These are phyloP conservation scores for Corythornis cristatus DNA, from an alignment of 2,113 vertebrate genomes.

Conservation along the genomic window DNA sequence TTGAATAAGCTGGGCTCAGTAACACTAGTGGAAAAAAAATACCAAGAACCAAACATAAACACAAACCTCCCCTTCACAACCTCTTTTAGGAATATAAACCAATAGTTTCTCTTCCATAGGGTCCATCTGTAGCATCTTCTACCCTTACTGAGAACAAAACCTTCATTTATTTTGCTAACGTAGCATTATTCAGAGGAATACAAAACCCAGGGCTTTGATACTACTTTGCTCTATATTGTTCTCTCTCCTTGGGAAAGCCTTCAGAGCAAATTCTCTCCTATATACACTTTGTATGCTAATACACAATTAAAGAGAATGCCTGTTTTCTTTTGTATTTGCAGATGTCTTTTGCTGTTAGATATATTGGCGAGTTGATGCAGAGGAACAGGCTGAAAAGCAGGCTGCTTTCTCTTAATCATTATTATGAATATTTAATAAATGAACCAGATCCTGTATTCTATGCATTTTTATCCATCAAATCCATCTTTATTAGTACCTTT, in stretches of 20 bases:
- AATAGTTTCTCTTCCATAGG: neutral
- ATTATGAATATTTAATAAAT: slow-evolving; percentile 53
- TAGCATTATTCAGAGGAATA: neutral
- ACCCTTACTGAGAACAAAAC: neutral
- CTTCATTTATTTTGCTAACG: neutral
- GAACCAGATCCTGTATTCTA: neutral
- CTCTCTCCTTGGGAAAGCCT: neutral
- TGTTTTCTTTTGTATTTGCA: neutral
- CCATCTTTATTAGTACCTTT: slow-evolving; percentile 27
- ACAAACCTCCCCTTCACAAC: fast-evolving
- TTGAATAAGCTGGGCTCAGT: neutral
- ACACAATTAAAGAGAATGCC: neutral
- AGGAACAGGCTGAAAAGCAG: neutral
- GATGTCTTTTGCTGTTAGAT: neutral
- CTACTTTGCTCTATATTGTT: neutral
- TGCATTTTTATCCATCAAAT: slow-evolving; percentile 33
- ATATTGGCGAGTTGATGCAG: neutral
- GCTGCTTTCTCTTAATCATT: neutral
- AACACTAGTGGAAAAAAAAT: neutral
- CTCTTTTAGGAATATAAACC: neutral
- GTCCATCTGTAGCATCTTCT: neutral
- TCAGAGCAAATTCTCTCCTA: neutral
- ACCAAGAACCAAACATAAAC: too few relatives aligned
- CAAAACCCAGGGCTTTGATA: neutral
- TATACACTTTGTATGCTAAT: neutral